Evolutionary conservation across 2,888 invertebrate genomes (phyloP), one percentile per base, ranked within the genome.

Genomic region (Strigamia transsilvanica): DNA sequence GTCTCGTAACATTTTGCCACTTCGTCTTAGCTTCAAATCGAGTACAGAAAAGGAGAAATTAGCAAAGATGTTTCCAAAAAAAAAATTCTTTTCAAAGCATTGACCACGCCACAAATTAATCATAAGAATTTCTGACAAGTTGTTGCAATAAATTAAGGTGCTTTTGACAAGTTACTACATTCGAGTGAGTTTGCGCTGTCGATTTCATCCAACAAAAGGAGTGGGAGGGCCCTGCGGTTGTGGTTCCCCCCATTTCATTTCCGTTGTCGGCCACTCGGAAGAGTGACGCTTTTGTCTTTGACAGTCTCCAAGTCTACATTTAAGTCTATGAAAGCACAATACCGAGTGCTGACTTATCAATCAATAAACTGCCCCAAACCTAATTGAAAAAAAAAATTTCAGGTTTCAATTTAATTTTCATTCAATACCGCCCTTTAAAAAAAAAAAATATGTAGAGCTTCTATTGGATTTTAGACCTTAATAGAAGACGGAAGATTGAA

Each of bases 211-310:
- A 73, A 12, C 12, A 73, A 73, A 73, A n/a, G 32, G 32, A n/a
- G 21, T 23, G 32, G 73, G 73, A 27, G 10, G 27, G 27, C 6
- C 9, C 5, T 73, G 73, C 27, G 73, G 73, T 73, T 73, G 73
- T 27, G 27, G 73, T 27, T 73, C 32, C 73, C 32, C 73, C 73
- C 73, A 27, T 73, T 73, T 73, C 73, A 73, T 73, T 73, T 73
- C 73, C 73, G 73, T 73, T 12, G 73, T 73, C 73, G 73, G 73
- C 73, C 73, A 73, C 32, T 73, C 73, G 73, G 73, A 73, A 73
- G 73, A 73, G 15, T 73, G 73, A 73, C 73, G 73, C 73, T 73
- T 73, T 73, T 73, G 73, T 73, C 73, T 73, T 73, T 73, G 73
- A 73, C 73, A 73, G 73, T 73, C 73, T n/a, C 73, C 73, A 73